Evolutionary conservation across 35 echinoderm and acorn worm species (phyloP).

Genomic region (Anneissia japonica): DNA sequence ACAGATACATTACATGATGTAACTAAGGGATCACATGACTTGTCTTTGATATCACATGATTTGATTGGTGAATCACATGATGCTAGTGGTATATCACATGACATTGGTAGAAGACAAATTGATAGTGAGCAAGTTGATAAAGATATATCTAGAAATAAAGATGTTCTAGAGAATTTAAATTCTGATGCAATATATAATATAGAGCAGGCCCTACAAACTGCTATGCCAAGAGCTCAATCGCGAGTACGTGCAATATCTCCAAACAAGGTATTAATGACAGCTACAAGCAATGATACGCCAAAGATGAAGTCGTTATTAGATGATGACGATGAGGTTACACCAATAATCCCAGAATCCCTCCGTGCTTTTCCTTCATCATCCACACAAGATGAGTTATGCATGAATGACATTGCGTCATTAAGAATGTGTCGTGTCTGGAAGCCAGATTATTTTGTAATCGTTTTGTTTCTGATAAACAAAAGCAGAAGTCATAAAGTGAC

Average conservation of each 20-base stretch:
- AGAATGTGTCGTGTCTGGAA: slow-evolving; percentile 71
- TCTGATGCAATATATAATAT: neutral
- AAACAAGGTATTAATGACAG: neutral
- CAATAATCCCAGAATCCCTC: neutral
- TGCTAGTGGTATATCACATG: neutral
- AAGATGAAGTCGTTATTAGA: neutral
- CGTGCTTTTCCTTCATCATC: slow-evolving; percentile 4
- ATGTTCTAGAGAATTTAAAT: no score
- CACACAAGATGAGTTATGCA: slow-evolving; percentile 23
- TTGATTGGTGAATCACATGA: neutral
- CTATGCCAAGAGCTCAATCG: neutral
- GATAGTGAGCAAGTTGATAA: neutral
- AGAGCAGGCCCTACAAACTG: neutral
- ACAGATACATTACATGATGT: neutral
- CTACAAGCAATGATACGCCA: neutral
- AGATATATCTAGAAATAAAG: neutral
- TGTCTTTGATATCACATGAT: neutral
- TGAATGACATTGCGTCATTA: slow-evolving; percentile 35
- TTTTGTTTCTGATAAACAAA: slow-evolving; percentile 49
- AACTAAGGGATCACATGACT: neutral
- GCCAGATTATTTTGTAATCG: slow-evolving; percentile 34
- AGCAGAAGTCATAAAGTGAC: slow-evolving; percentile 8
- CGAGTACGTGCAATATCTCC: neutral
- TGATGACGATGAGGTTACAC: neutral
- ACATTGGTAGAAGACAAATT: neutral